Evolutionary conservation across 2,888 invertebrate species (phyloP).

Genomic region (Xestoiulus laeticollis): DNA sequence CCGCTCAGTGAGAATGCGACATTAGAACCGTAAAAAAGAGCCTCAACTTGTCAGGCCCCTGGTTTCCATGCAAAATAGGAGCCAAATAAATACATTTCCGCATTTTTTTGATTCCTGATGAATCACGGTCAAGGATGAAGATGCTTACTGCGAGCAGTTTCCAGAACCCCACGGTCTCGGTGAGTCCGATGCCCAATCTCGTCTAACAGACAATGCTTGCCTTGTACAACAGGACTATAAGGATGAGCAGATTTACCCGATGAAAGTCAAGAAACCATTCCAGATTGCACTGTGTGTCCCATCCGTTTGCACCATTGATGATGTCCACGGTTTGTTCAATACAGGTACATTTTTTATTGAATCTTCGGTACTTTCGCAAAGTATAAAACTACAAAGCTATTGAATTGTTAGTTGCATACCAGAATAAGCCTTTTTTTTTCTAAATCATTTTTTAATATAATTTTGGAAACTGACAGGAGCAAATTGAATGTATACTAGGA

Average conservation of each 20-base stretch:
- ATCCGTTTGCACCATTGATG: constrained; percentile 45
- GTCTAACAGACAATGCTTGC: neutral
- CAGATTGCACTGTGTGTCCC: constrained; percentile 45
- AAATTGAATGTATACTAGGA: no score
- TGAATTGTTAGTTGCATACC: neutral
- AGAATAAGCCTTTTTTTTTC: no score
- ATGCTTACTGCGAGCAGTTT: neutral
- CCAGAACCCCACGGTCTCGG: neutral
- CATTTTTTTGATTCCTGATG: neutral
- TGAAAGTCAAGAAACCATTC: neutral
- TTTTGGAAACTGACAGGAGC: no score
- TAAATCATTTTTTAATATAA: no score
- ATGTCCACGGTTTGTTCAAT: constrained; percentile 13
- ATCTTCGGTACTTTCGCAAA: neutral
- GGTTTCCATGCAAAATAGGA: neutral
- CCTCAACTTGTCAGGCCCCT: neutral
- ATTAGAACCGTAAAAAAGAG: no score
- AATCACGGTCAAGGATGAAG: neutral
- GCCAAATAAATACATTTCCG: neutral
- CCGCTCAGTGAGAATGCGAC: no score
- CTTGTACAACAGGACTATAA: neutral
- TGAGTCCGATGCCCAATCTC: neutral
- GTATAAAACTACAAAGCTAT: neutral
- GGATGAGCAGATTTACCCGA: constrained; percentile 42
- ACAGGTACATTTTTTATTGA: constrained; percentile 10